Evolutionary conservation across 2,888 invertebrate genomes (phyloP).

Genomic region (Uropetala carovei): DNA sequence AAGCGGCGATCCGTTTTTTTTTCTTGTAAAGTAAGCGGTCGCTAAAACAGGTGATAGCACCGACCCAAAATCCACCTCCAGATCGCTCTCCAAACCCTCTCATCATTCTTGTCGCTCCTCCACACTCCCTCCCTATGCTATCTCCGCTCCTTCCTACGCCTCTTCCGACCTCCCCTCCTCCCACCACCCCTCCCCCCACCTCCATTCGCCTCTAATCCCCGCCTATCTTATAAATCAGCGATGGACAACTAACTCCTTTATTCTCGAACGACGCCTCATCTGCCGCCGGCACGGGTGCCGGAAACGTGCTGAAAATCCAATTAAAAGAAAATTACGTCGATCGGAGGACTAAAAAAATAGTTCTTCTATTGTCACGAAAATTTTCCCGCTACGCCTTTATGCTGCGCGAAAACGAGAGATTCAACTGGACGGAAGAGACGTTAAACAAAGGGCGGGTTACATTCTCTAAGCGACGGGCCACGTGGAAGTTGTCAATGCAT

Average conservation of each 20-base stretch:
- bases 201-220: neutral
- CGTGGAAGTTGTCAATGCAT: too few relatives aligned
- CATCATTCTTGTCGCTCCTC: too few relatives aligned
- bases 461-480: neutral
- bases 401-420: neutral
- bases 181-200: neutral
- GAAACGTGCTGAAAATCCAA: neutral
- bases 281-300: neutral
- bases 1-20: too few relatives aligned
- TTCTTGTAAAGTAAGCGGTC: too few relatives aligned
- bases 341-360: neutral
- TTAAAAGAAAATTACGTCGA: slow-evolving; percentile 8
- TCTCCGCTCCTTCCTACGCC: neutral
- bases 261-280: neutral
- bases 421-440: neutral
- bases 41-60: too few relatives aligned
- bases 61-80: too few relatives aligned
- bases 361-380: neutral
- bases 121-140: too few relatives aligned
- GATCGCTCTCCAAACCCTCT: too few relatives aligned
- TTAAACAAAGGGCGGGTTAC: neutral
- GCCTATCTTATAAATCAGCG: neutral
- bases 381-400: neutral
- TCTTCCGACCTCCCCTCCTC: neutral
- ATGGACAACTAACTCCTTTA: neutral